Conservation (phyloP, 2,113 vertebrate species). For the Chaetura pelagica region DNA sequence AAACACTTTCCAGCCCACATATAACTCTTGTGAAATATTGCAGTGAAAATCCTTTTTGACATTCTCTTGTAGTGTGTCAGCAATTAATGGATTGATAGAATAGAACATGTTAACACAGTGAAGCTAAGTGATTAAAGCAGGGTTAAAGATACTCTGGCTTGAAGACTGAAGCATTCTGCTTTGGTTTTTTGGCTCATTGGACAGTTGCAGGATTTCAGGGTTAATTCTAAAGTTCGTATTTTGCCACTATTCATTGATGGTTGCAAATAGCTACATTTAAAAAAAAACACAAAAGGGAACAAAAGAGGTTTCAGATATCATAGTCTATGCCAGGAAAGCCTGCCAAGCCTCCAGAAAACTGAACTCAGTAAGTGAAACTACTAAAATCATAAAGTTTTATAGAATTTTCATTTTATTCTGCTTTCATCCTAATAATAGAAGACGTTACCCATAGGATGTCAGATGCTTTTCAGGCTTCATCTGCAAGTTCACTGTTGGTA, state of each 20-base stretch:
- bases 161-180: neutral
- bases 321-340: conserved; percentile 26
- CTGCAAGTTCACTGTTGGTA: neutral
- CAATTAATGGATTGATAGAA: neutral
- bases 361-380: conserved; percentile 32
- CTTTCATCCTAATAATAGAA: neutral
- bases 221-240: conserved; percentile 17
- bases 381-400: conserved; percentile 57
- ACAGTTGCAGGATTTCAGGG: neutral
- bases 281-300: neutral
- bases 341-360: conserved; percentile 36
- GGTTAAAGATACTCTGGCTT: neutral
- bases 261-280: neutral
- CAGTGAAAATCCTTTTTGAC: neutral
- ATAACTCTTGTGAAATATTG: neutral
- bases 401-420: conserved; percentile 42
- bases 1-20: neutral
- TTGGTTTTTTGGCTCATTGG: neutral
- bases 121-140: conserved; percentile 6
- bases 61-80: neutral
- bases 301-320: conserved; percentile 48
- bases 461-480: accelerated
- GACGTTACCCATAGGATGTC: neutral
- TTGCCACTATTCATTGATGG: neutral
- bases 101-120: neutral